A percentile compares a stretch with the other conserved stretches of the same genome.
These are phyloP conservation scores for Bilobella aurantiaca DNA, from an alignment of 1,140 invertebrate genomes.

Conservation along the genomic window DNA sequence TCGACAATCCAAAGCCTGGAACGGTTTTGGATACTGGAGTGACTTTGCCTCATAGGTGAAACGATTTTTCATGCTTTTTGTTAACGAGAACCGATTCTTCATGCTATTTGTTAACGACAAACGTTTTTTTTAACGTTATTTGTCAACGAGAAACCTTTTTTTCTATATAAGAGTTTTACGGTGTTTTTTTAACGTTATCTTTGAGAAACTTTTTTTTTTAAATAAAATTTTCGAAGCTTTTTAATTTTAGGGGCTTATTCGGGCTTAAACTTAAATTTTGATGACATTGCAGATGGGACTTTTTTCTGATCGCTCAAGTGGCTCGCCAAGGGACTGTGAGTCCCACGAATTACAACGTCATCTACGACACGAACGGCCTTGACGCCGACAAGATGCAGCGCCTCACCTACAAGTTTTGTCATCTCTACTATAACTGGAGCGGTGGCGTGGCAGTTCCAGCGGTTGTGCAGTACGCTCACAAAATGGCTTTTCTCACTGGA, in stretches of 20 bases:
- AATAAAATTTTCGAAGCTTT: too few relatives aligned
- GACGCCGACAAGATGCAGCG: constrained; percentile 56
- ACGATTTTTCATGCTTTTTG: constrained; percentile 11
- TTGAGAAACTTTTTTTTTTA: too few relatives aligned
- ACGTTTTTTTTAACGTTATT: not conserved
- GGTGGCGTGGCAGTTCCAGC: constrained; percentile 56
- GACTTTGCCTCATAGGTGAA: constrained; percentile 46
- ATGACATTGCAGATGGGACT: constrained; percentile 13
- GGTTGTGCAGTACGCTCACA: constrained; percentile 67
- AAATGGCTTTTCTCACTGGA: constrained; percentile 22
- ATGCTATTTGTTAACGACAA: not conserved
- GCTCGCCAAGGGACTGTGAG: constrained; percentile 66
- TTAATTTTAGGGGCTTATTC: too few relatives aligned
- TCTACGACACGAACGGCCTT: constrained; percentile 53
- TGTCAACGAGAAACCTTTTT: too few relatives aligned
- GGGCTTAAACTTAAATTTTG: too few relatives aligned
- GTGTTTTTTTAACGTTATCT: too few relatives aligned
- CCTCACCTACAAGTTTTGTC: constrained; percentile 63
- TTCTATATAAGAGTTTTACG: too few relatives aligned
- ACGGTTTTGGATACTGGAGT: constrained; percentile 49
- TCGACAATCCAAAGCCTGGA: constrained; percentile 43
- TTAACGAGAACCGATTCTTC: not conserved
- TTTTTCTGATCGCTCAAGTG: constrained; percentile 56
- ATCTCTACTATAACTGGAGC: constrained; percentile 72
- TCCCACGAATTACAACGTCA: constrained; percentile 68